A percentile compares a stretch with the other conserved stretches of the same genome.
These are phyloP conservation scores for Potamilus streckersoni DNA, from an alignment of 1,140 invertebrate species.

Conservation along the genomic window DNA sequence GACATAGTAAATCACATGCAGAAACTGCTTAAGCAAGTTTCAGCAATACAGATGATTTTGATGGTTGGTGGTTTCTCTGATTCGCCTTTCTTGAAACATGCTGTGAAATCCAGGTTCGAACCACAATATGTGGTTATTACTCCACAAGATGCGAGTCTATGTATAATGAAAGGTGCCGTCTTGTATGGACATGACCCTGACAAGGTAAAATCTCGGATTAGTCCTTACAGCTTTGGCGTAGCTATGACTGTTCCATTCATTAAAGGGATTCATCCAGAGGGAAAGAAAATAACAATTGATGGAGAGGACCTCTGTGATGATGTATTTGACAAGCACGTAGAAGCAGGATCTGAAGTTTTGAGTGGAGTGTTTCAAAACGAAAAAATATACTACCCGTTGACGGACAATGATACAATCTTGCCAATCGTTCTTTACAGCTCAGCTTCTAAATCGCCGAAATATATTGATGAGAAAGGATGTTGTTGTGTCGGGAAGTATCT, in stretches of 20 bases:
- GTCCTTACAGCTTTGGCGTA: constrained; percentile 19
- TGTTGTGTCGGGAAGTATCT: constrained; percentile 1
- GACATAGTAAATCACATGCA: constrained; percentile 2
- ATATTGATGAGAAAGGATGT: constrained; percentile 10
- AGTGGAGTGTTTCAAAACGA: constrained; percentile 10
- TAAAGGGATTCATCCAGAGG: constrained; percentile 1
- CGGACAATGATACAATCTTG: neutral
- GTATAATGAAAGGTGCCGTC: constrained; percentile 17
- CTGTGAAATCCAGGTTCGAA: neutral
- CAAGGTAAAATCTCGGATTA: constrained; percentile 1
- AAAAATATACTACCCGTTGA: constrained; percentile 15
- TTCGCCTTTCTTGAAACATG: constrained; percentile 11
- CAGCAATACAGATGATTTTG: neutral
- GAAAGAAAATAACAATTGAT: constrained; percentile 7
- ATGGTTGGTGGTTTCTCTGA: constrained; percentile 24
- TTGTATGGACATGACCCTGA: constrained; percentile 12
- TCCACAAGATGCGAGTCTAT: constrained; percentile 5
- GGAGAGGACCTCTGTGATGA: constrained; percentile 10
- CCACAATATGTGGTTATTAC: neutral
- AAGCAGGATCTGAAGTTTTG: constrained; percentile 15
- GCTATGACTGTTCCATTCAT: constrained; percentile 8
- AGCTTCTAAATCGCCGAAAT: constrained; percentile 1
- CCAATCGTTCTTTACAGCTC: constrained; percentile 3
- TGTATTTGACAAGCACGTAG: constrained; percentile 30
- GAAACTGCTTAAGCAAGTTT: neutral